Conservation (phyloP, 2,113 vertebrate genomes). For the Tichodroma muraria region DNA sequence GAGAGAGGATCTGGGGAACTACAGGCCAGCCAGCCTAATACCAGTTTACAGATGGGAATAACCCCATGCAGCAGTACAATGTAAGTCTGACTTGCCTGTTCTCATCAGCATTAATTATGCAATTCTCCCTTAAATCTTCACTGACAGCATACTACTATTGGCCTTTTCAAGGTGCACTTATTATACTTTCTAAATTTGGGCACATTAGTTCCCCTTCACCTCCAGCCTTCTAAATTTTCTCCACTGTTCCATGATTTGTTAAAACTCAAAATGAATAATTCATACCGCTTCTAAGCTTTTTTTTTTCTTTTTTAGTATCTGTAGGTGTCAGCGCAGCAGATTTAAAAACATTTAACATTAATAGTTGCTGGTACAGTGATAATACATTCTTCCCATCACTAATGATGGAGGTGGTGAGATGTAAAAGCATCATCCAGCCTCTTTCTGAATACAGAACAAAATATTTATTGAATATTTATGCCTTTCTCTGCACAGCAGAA, state of each 20-base stretch:
- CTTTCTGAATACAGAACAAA: constrained; percentile 34
- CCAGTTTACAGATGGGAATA: neutral
- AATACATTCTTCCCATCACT: constrained; percentile 22
- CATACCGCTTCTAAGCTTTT: neutral
- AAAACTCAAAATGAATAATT: constrained; percentile 38
- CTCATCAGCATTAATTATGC: neutral
- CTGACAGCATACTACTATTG: neutral
- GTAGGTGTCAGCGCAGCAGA: constrained; percentile 19
- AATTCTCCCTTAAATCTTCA: neutral
- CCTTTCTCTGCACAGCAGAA: constrained; percentile 3
- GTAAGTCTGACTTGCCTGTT: neutral
- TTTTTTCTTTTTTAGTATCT: constrained; percentile 10
- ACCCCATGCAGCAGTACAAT: neutral
- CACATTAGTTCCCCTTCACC: neutral
- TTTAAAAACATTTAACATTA: constrained; percentile 37
- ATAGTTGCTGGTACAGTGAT: constrained; percentile 12
- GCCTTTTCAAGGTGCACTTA: neutral
- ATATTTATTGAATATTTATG: constrained; percentile 53
- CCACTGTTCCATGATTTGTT: neutral
- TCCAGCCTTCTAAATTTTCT: constrained; percentile 3
- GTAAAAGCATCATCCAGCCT: constrained; percentile 25
- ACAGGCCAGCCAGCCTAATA: neutral
- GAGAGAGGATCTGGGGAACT: neutral
- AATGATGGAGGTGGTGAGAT: constrained; percentile 28
- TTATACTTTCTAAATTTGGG: constrained; percentile 17